Evolutionary conservation across 1,140 invertebrate genomes (phyloP).

Genomic region (Rhizoglyphus robini): DNA sequence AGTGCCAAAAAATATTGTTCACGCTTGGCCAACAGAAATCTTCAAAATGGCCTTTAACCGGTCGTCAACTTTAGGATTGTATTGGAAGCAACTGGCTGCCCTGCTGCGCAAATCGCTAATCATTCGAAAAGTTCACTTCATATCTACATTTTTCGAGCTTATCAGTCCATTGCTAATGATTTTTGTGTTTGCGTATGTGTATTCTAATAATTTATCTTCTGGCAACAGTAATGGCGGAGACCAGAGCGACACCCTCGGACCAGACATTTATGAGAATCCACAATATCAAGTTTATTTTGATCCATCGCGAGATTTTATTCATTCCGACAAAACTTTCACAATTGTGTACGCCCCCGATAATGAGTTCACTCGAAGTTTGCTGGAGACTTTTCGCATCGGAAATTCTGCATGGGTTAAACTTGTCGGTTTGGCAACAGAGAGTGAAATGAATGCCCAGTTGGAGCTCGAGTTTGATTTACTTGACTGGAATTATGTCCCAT

Average conservation of each 20-base stretch:
- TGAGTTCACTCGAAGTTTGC: constrained; percentile 15
- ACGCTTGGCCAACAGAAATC: no score
- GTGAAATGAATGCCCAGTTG: neutral
- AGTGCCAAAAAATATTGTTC: no score
- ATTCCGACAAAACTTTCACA: no score
- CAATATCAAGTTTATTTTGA: no score
- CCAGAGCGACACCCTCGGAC: neutral
- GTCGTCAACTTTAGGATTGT: no score
- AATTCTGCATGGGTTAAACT: no score
- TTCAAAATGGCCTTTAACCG: no score
- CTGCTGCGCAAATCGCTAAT: constrained; percentile 25
- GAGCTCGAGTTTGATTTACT: neutral
- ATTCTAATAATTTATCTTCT: no score
- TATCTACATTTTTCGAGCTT: constrained; percentile 30
- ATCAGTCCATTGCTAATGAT: constrained; percentile 26
- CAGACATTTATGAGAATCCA: no score
- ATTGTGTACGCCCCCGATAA: constrained; percentile 17
- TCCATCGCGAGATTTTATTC: no score
- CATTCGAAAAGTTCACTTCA: constrained; percentile 25
- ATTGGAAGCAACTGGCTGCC: no score
- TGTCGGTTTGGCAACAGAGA: no score
- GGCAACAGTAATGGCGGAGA: constrained; percentile 5
- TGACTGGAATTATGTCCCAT: constrained; percentile 6
- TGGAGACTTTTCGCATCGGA: neutral
- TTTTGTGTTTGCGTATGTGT: neutral